Evolutionary conservation across 2,797 vertebrate species (phyloP).

Genomic region (Peromyscus eremicus): DNA sequence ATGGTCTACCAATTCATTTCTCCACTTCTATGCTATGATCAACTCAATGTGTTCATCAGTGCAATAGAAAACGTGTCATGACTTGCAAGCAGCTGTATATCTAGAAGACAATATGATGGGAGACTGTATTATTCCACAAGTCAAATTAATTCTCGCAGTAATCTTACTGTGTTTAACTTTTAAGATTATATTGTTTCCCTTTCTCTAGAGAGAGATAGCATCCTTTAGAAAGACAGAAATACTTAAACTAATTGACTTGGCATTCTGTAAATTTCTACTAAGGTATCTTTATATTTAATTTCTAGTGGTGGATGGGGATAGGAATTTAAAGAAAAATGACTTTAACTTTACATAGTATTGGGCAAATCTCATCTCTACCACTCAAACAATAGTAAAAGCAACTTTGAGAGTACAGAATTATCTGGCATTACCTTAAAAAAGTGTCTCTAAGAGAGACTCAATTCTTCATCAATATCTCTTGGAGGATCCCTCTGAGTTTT

Average conservation of each 20-base stretch:
- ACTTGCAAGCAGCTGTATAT: neutral
- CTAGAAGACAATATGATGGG: neutral
- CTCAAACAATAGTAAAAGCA: neutral
- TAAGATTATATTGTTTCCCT: neutral
- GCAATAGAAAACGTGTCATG: neutral
- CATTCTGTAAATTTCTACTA: neutral
- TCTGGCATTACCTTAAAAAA: neutral
- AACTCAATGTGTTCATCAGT: neutral
- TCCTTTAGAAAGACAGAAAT: neutral
- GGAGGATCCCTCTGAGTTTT: neutral
- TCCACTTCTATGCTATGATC: neutral
- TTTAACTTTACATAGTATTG: neutral
- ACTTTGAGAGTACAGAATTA: neutral
- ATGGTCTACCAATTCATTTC: neutral
- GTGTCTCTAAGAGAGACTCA: neutral
- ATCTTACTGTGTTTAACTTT: neutral
- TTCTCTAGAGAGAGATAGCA: neutral
- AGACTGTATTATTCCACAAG: neutral
- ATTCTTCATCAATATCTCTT: neutral
- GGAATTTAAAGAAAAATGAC: neutral
- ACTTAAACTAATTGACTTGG: neutral
- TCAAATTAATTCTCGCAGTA: neutral
- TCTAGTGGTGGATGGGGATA: neutral
- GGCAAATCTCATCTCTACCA: neutral
- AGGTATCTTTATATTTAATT: neutral